These are phyloP conservation scores for Rhagoletis zephyria DNA, from an alignment of 1,140 invertebrate genomes.

Conservation along the genomic window DNA sequence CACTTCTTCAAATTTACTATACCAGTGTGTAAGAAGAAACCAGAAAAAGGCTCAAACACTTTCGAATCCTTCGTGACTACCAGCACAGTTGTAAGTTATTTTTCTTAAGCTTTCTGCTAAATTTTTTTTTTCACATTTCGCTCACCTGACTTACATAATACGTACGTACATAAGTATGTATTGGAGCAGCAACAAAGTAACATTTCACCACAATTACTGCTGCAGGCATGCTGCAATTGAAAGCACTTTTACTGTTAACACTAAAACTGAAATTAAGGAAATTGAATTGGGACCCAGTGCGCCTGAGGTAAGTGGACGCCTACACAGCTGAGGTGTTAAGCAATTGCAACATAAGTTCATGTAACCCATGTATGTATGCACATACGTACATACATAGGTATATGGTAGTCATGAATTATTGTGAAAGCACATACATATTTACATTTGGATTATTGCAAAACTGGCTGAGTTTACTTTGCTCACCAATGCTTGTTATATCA, in stretches of 20 bases:
- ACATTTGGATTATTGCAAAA: too few species aligned
- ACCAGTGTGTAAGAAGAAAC: not conserved
- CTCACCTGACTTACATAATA: not conserved
- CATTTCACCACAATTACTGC: not conserved
- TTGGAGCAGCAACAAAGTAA: not conserved
- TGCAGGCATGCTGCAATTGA: not conserved
- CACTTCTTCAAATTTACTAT: not conserved
- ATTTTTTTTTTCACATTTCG: not conserved
- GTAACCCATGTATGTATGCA: not conserved
- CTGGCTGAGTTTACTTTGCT: too few species aligned
- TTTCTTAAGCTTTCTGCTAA: not conserved
- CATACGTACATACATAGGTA: not conserved
- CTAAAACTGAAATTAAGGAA: conserved; percentile 5
- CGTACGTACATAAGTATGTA: not conserved
- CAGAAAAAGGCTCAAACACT: not conserved
- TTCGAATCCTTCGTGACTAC: not conserved
- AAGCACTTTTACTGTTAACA: not conserved
- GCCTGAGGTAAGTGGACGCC: not conserved
- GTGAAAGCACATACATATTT: too few species aligned
- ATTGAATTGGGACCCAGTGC: conserved; percentile 1
- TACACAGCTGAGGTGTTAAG: not conserved
- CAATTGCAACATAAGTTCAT: not conserved
- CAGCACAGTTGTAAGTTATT: not conserved
- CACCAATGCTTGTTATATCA: too few species aligned
- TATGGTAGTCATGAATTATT: too few species aligned